phyloP scores from a whole-genome alignment of 2,113 vertebrate genomes.

The Galeopterus variegatus region DNA sequence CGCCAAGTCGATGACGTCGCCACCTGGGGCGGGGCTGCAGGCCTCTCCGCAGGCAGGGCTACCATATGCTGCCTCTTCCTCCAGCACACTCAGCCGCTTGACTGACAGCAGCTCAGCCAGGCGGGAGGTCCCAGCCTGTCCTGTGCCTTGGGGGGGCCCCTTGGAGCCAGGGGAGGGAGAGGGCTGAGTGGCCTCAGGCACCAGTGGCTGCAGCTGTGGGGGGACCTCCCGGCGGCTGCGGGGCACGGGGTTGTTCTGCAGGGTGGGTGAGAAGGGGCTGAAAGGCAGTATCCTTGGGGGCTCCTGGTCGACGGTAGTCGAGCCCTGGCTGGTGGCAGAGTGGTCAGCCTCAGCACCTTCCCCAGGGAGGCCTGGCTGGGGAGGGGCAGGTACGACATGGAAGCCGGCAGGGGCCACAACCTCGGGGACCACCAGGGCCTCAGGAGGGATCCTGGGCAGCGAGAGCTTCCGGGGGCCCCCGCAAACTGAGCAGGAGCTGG shows the following conservation, averaged over 20 bases:
- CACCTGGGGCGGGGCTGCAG: slow-evolving; percentile 87
- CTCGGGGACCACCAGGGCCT: slow-evolving; percentile 97
- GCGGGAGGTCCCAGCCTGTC: slow-evolving; percentile 85
- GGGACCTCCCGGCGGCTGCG: slow-evolving; percentile 97
- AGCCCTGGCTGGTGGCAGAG: slow-evolving; percentile 89
- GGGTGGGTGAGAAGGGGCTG: slow-evolving; percentile 90
- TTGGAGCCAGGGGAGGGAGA: slow-evolving; percentile 58
- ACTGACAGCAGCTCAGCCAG: slow-evolving; percentile 90
- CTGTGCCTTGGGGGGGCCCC: slow-evolving; percentile 88
- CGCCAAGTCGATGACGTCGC: slow-evolving; percentile 94
- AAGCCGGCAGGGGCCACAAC: slow-evolving; percentile 94
- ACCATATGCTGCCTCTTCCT: slow-evolving; percentile 91
- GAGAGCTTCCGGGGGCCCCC: slow-evolving; percentile 97
- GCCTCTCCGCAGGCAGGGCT: slow-evolving; percentile 88
- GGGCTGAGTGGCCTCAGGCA: slow-evolving; percentile 88
- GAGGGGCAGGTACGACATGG: slow-evolving; percentile 86
- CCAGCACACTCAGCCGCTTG: slow-evolving; percentile 95
- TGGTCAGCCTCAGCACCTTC: slow-evolving; percentile 92
- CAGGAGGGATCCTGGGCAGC: slow-evolving; percentile 97
- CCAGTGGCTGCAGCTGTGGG: slow-evolving; percentile 90
- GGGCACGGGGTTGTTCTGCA: slow-evolving; percentile 98
- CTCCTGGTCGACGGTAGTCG: slow-evolving; percentile 87
- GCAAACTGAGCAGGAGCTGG: slow-evolving; percentile 97
- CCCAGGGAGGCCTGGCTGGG: slow-evolving; percentile 83
- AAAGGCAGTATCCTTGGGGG: slow-evolving; percentile 86